Evolutionary conservation across 1,140 invertebrate species (phyloP).

Genomic region (Meteorus sp.): DNA sequence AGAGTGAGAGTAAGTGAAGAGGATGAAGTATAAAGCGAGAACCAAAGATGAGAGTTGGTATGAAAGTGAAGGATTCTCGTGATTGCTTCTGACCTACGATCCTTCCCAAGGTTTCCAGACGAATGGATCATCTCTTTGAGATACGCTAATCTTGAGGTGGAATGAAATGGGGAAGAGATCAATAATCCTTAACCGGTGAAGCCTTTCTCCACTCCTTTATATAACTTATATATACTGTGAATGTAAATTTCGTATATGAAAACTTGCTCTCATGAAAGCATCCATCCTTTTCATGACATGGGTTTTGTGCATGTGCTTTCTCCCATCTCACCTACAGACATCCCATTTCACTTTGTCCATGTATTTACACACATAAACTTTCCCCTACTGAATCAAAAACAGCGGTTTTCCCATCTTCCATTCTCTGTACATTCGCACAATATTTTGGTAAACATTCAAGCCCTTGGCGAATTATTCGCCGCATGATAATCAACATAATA

Average conservation of each 20-base stretch:
- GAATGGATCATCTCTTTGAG: slow-evolving; percentile 18
- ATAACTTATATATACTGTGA: not conserved
- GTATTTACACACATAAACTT: not conserved
- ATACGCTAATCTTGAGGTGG: slow-evolving; percentile 8
- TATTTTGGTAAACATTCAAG: slow-evolving; percentile 14
- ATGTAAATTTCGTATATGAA: not conserved
- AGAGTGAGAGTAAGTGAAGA: not conserved
- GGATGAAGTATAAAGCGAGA: not conserved
- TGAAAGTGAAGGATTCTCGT: not conserved
- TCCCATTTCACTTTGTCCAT: not conserved
- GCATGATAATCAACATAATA: slow-evolving; percentile 11
- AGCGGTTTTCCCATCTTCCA: too few species aligned
- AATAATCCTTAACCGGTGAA: not conserved
- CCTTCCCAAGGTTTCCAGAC: slow-evolving; percentile 5
- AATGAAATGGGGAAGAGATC: slow-evolving; percentile 1
- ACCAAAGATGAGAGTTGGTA: too few species aligned
- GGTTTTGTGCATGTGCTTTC: slow-evolving; percentile 18
- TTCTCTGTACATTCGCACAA: not conserved
- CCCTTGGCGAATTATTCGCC: slow-evolving; percentile 5
- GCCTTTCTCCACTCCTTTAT: not conserved
- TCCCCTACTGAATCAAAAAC: too few species aligned
- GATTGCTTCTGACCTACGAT: slow-evolving; percentile 12
- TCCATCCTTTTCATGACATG: slow-evolving; percentile 11
- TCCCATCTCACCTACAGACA: not conserved
- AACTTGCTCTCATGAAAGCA: not conserved